phyloP scores from a whole-genome alignment of 2,888 invertebrate genomes.

The Agrotis segetum region DNA sequence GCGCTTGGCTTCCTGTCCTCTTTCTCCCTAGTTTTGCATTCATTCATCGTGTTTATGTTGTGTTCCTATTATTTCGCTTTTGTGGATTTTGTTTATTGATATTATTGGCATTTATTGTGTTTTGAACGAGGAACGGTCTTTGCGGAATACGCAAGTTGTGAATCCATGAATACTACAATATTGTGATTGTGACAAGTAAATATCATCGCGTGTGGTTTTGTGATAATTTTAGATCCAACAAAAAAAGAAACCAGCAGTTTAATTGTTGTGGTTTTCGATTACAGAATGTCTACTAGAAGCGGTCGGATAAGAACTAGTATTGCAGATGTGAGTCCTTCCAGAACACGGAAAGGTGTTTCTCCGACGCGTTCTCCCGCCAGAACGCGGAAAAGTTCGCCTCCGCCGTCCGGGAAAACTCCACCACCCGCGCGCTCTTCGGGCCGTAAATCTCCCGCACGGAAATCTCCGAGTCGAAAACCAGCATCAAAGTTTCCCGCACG shows the following conservation, averaged over 20 bases:
- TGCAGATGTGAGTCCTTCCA: slow-evolving; percentile 81
- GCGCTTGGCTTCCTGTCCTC: slow-evolving; percentile 77
- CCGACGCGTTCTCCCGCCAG: slow-evolving; percentile 88
- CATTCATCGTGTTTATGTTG: slow-evolving; percentile 70
- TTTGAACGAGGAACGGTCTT: slow-evolving; percentile 34
- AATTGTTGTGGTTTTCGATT: slow-evolving; percentile 66
- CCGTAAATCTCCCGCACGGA: slow-evolving; percentile 89
- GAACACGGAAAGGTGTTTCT: slow-evolving; percentile 81
- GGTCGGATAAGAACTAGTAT: slow-evolving; percentile 79
- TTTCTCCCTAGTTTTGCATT: slow-evolving; percentile 57
- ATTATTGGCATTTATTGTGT: slow-evolving; percentile 23
- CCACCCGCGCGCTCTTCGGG: slow-evolving; percentile 77
- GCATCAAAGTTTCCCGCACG: slow-evolving; percentile 83
- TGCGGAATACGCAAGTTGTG: slow-evolving; percentile 53
- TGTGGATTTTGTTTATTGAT: slow-evolving; percentile 55
- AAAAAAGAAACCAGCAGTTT: slow-evolving; percentile 50
- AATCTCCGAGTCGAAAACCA: slow-evolving; percentile 87
- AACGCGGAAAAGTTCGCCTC: slow-evolving; percentile 81
- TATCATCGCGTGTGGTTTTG: slow-evolving; percentile 82
- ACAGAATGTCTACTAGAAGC: slow-evolving; percentile 86
- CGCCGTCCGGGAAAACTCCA: slow-evolving; percentile 75
- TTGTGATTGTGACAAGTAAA: slow-evolving; percentile 71
- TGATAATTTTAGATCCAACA: slow-evolving; percentile 80
- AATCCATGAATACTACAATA: slow-evolving; percentile 61
- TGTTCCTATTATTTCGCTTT: slow-evolving; percentile 71